Percentiles rank a stretch among this genome's conserved stretches.
Conservation (phyloP, 2,888 invertebrate species). For the Eugnorisma glareosa region DNA sequence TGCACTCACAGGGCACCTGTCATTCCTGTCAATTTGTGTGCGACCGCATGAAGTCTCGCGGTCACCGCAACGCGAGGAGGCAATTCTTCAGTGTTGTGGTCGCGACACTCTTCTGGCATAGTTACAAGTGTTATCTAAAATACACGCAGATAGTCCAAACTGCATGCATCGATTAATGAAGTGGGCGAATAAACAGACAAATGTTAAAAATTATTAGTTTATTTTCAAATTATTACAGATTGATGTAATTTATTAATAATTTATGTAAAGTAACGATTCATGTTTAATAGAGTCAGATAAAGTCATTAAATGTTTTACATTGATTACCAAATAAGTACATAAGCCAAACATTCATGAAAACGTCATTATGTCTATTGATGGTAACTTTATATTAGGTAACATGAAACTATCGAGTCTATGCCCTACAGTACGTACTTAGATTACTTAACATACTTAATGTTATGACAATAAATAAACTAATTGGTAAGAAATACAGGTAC, state of each 20-base stretch:
- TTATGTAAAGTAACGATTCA: conserved; percentile 38
- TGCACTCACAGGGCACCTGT: conserved; percentile 42
- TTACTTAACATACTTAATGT: conserved; percentile 47
- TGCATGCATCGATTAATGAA: conserved; percentile 21
- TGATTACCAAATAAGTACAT: conserved; percentile 64
- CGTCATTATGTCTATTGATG: conserved; percentile 42
- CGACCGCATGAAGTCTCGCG: conserved; percentile 38
- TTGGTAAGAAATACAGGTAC: conserved; percentile 72
- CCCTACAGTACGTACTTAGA: conserved; percentile 33
- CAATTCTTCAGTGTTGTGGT: conserved; percentile 53
- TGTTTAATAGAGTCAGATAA: conserved; percentile 40
- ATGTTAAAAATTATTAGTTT: conserved; percentile 68
- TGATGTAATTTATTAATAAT: conserved; percentile 44
- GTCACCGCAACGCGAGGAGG: conserved; percentile 37
- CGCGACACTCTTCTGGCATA: conserved; percentile 41
- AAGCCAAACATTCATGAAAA: conserved; percentile 61
- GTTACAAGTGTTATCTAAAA: conserved; percentile 47
- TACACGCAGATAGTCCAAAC: neutral
- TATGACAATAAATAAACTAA: conserved; percentile 68
- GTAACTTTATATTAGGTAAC: conserved; percentile 47
- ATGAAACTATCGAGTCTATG: conserved; percentile 38
- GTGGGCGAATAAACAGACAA: conserved; percentile 37
- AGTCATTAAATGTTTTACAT: conserved; percentile 46
- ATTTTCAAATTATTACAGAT: conserved; percentile 65
- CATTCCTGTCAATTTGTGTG: conserved; percentile 52